A percentile compares a stretch with the other conserved stretches of the same genome.
phyloP scores from a whole-genome alignment of 2,888 invertebrate species.

The Aphidoletes aphidimyza region DNA sequence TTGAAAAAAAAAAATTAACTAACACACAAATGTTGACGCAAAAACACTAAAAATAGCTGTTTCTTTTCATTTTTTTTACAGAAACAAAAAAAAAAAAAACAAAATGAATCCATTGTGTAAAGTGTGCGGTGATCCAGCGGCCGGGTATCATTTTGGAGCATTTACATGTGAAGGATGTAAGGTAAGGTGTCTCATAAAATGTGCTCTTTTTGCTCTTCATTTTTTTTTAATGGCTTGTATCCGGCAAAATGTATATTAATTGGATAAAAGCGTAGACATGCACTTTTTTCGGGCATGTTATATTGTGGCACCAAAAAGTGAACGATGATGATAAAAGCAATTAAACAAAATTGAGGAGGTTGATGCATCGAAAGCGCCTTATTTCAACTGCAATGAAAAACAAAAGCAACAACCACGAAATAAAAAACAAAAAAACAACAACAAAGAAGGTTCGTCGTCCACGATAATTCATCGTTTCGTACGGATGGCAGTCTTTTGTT shows the following conservation, averaged over 20 bases:
- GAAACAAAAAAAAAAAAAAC: not conserved
- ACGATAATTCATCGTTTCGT: conserved; percentile 26
- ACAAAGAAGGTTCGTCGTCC: conserved; percentile 39
- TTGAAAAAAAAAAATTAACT: not conserved
- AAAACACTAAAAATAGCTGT: not conserved
- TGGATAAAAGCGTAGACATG: conserved; percentile 21
- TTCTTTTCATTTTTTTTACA: not conserved
- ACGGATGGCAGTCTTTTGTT: conserved; percentile 33
- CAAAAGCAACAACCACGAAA: not conserved
- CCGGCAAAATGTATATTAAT: conserved; percentile 31
- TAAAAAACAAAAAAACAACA: not conserved
- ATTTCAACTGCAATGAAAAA: no score
- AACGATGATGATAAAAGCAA: not conserved
- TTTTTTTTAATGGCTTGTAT: conserved; percentile 44
- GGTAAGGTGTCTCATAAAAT: conserved; percentile 13
- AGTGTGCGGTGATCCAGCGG: conserved; percentile 32
- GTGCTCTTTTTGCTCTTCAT: conserved; percentile 13
- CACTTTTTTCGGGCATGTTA: not conserved
- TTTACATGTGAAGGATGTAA: conserved; percentile 44
- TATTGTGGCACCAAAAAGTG: not conserved
- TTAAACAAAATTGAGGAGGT: not conserved
- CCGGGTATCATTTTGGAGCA: conserved; percentile 29
- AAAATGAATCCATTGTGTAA: conserved; percentile 19
- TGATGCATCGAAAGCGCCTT: not conserved
- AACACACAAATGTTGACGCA: no score